These are phyloP conservation scores for Dioctria rufipes DNA, from an alignment of 2,888 invertebrate species.

Conservation along the genomic window DNA sequence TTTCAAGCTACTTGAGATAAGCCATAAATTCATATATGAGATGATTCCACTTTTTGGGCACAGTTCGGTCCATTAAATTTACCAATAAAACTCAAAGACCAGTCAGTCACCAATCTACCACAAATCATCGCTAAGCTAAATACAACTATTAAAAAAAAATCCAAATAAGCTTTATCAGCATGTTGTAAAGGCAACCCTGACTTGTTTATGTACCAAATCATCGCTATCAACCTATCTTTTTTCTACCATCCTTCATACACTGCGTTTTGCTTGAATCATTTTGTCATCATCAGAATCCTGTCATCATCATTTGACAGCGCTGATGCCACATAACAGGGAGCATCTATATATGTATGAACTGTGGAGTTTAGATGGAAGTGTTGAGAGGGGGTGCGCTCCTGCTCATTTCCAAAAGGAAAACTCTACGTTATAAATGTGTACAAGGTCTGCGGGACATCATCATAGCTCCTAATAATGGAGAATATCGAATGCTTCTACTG, in stretches of 20 bases:
- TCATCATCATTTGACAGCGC: constrained; percentile 47
- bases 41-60: too few relatives aligned
- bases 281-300: constrained; percentile 35
- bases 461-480: neutral
- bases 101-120: too few relatives aligned
- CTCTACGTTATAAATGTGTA: neutral
- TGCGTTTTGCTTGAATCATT: constrained; percentile 37
- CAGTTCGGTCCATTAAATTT: too few relatives aligned
- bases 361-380: too few relatives aligned
- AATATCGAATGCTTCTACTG: constrained; percentile 3
- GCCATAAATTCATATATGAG: too few relatives aligned
- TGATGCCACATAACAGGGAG: neutral
- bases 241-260: neutral
- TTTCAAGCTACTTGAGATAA: too few relatives aligned
- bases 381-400: neutral
- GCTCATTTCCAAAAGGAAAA: neutral
- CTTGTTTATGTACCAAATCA: constrained; percentile 22
- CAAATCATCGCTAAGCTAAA: too few relatives aligned
- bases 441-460: constrained; percentile 25
- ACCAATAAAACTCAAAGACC: too few relatives aligned
- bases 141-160: neutral
- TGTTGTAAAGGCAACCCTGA: neutral
- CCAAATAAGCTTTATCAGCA: constrained; percentile 31
- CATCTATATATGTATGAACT: neutral
- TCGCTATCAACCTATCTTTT: constrained; percentile 23